phyloP scores from a whole-genome alignment of 2,888 invertebrate genomes.

The Chrysomela aeneicollis region DNA sequence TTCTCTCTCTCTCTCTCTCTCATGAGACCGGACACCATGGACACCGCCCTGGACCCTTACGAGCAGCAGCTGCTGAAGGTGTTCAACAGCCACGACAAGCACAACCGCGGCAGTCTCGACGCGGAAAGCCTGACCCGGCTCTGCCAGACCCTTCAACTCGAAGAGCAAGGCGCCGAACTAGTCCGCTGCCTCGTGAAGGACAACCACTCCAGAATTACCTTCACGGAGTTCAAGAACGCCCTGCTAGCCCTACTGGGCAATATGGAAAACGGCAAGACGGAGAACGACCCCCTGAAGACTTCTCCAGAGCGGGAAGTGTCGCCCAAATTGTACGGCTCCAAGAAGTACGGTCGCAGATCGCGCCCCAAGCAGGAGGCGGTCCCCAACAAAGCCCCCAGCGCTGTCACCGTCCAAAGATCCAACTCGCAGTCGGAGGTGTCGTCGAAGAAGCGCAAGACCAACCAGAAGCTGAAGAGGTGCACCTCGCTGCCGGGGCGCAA shows the following conservation, averaged over 20 bases:
- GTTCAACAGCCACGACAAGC: conserved; percentile 80
- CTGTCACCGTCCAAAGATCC: conserved; percentile 63
- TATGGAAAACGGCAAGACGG: conserved; percentile 50
- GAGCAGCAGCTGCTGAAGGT: conserved; percentile 83
- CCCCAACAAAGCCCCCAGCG: conserved; percentile 47
- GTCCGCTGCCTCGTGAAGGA: conserved; percentile 62
- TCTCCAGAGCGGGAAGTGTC: conserved; percentile 76
- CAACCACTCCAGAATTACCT: conserved; percentile 67
- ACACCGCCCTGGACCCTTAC: conserved; percentile 70
- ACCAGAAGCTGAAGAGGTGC: conserved; percentile 65
- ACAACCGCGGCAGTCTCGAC: conserved; percentile 74
- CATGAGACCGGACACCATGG: conserved; percentile 35
- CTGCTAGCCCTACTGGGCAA: conserved; percentile 74
- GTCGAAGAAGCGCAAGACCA: conserved; percentile 62
- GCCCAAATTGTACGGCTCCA: conserved; percentile 77
- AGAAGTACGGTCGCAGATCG: conserved; percentile 79
- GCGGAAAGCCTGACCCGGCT: conserved; percentile 72
- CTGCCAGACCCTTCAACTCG: conserved; percentile 80
- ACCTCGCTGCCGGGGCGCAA: conserved; percentile 64
- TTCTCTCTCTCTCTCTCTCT: no score
- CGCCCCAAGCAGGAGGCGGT: conserved; percentile 65
- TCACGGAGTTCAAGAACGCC: conserved; percentile 79
- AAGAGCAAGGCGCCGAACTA: conserved; percentile 70
- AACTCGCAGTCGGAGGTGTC: conserved; percentile 67
- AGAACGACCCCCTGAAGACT: conserved; percentile 55